phyloP scores from a whole-genome alignment of 2,797 vertebrate genomes.

The Clamator glandarius region DNA sequence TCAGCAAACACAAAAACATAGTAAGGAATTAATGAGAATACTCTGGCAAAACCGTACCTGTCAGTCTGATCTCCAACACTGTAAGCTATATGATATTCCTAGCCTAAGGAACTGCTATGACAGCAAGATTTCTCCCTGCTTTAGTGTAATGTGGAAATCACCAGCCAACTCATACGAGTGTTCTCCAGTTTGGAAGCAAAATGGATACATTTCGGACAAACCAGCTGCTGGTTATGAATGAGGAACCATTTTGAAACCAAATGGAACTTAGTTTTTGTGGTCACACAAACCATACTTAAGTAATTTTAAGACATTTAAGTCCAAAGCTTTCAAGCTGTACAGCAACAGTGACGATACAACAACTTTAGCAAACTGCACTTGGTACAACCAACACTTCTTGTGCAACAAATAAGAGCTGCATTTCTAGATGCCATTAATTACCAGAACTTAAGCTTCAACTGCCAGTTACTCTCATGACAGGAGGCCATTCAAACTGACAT shows the following conservation, averaged over 20 bases:
- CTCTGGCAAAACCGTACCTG: background rate
- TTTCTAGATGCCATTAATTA: background rate
- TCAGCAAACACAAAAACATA: background rate
- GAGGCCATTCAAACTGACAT: background rate
- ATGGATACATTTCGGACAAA: background rate
- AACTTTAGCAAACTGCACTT: accelerated
- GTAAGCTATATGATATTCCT: background rate
- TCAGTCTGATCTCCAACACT: background rate
- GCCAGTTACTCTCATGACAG: background rate
- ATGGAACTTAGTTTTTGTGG: background rate
- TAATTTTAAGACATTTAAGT: background rate
- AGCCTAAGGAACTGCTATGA: background rate
- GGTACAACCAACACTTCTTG: accelerated
- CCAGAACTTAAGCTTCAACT: background rate
- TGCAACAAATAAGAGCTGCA: background rate
- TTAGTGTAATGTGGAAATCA: background rate
- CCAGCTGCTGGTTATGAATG: background rate
- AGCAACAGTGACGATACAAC: background rate
- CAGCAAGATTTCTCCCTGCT: background rate
- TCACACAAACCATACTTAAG: accelerated
- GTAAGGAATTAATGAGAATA: background rate
- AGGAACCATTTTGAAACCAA: background rate
- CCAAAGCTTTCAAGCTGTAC: background rate
- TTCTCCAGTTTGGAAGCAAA: background rate
- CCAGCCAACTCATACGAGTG: accelerated